Conservation (phyloP, 2,113 vertebrate species). For the Bungarus multicinctus region DNA sequence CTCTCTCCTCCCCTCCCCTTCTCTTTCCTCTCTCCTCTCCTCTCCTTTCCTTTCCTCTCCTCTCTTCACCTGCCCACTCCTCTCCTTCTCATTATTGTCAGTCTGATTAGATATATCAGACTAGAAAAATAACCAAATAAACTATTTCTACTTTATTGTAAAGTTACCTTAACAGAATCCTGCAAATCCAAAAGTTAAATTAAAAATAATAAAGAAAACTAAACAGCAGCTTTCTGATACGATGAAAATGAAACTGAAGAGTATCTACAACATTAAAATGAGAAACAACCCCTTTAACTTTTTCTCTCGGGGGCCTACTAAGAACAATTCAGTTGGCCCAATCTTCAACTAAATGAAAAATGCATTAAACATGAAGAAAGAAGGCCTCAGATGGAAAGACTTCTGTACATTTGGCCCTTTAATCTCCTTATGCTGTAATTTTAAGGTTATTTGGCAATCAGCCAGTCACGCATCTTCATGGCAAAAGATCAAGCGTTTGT, state of each 20-base stretch:
- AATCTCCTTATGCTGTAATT: not conserved
- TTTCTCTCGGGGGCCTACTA: not conserved
- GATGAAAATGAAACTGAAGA: not conserved
- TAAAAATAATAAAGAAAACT: not conserved
- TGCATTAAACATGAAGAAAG: not conserved
- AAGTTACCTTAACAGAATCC: no score
- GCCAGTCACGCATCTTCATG: not conserved
- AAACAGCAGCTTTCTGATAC: not conserved
- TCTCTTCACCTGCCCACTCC: no score
- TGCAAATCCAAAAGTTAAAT: not conserved
- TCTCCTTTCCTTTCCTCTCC: no score
- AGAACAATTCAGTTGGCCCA: not conserved
- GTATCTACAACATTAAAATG: not conserved
- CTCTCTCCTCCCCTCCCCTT: no score
- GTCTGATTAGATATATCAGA: no score
- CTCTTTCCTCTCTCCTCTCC: no score
- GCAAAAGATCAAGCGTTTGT: not conserved
- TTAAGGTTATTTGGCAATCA: not conserved
- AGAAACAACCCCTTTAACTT: not conserved
- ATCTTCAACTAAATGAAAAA: not conserved
- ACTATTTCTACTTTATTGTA: no score
- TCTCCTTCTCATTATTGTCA: no score
- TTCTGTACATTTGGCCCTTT: not conserved
- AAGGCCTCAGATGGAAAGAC: not conserved
- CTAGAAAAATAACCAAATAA: no score